Evolutionary conservation across 2,797 vertebrate species (phyloP), one percentile per base, ranked within the genome.

Genomic region (Girardinus metallicus): DNA sequence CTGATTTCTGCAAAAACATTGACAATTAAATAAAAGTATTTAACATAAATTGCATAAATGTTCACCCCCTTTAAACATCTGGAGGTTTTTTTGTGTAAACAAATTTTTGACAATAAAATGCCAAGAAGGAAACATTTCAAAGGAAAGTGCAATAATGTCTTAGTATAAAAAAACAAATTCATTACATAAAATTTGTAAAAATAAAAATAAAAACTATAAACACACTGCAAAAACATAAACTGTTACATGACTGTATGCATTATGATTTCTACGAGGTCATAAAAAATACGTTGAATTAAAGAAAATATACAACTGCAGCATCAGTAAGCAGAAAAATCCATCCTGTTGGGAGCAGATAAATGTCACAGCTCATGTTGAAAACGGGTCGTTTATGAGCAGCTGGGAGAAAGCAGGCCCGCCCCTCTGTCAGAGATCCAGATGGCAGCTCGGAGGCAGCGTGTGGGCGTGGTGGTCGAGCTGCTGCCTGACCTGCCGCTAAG

Each of bases 371-470:
- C 41, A 3, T 55, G 68, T 73, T 82, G 75, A 81, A 79, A 78
- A 57, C 51, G 0, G 0, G 78, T 60, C 78, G 71, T 74, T 73
- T 73, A 72, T 75, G 78, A 86, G 41, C 76, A 84, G 80, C 83
- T 74, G 83, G 85, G 81, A 81, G 62, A 84, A 51, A 77, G 78
- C 73, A 64, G 29, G 74, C 68, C 51, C 46, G 64, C 74, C 78
- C 80, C 85, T 53, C 64, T 23, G 72, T 79, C 60, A 71, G 73
- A 83, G 76, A 84, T 53, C 16, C 1, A 78, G 83, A 77, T 5
- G 79, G 68, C n/a, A 39, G 83, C 85, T 85, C 92, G 93, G 92
- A 91, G 91, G 93, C 80, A 1, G 71, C 83, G 80, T 62, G 79
- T 80, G 73, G 68, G 60, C 43, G 44, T 70, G 84, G 77, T 71